These are phyloP conservation scores for Opisthograptis luteolata DNA, from an alignment of 2,888 invertebrate genomes.

Conservation along the genomic window DNA sequence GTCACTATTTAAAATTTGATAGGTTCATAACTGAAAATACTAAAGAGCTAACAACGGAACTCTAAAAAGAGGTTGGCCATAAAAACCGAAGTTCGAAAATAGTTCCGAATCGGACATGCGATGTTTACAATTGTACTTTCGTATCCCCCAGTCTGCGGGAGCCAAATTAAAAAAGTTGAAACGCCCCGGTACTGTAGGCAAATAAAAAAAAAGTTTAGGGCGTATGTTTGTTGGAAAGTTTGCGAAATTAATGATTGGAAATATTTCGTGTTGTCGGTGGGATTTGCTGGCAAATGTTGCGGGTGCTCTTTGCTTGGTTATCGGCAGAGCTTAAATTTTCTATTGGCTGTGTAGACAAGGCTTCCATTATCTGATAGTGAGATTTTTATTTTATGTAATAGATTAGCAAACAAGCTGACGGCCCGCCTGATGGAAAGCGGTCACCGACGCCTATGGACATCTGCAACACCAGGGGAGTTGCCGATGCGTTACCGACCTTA, in stretches of 20 bases:
- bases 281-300: conserved; percentile 21
- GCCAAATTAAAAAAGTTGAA: conserved; percentile 78
- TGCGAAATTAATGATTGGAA: conserved; percentile 39
- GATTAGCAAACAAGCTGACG: no score
- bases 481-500: no score
- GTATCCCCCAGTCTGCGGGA: conserved; percentile 23
- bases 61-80: conserved; percentile 10
- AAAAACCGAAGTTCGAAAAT: conserved; percentile 20
- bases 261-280: conserved; percentile 30
- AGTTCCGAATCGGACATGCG: conserved; percentile 27
- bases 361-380: no score
- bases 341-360: no score
- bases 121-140: conserved; percentile 27
- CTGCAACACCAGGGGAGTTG: no score
- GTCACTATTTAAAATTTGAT: no score
- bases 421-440: no score
- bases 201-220: conserved; percentile 48
- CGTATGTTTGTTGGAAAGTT: conserved; percentile 32
- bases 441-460: no score
- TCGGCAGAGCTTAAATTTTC: background rate
- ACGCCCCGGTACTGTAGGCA: conserved; percentile 50
- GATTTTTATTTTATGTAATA: no score
- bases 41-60: conserved; percentile 5
- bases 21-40: no score
- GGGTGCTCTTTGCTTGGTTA: conserved; percentile 1